These are phyloP conservation scores for Aplysina aerophoba DNA, from an alignment of 37 sponge, comb jelly and placozoan genomes.

Conservation along the genomic window DNA sequence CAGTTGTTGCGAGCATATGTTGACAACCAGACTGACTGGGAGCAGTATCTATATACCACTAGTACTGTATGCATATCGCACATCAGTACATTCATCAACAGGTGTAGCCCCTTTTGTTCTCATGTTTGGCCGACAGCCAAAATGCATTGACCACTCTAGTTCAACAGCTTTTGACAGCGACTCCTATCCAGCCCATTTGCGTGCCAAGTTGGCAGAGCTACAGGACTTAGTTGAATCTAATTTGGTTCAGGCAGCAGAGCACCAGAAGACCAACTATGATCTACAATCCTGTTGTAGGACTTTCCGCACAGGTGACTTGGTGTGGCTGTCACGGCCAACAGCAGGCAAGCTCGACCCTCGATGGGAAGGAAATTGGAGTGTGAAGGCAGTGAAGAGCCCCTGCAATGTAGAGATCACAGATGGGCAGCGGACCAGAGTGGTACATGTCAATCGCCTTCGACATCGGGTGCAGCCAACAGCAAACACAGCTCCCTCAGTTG, in stretches of 20 bases:
- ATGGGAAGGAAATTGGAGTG: conserved; percentile 53
- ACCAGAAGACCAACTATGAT: conserved; percentile 49
- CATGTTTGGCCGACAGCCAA: too few species aligned
- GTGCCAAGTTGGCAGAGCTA: conserved; percentile 35
- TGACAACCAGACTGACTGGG: conserved; percentile 15
- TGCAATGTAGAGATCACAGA: background rate
- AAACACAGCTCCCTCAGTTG: too few species aligned
- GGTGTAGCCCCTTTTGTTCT: background rate
- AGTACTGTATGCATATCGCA: conserved; percentile 43
- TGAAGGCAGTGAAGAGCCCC: conserved; percentile 27
- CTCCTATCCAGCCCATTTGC: too few species aligned
- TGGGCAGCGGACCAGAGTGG: background rate
- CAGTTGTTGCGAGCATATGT: too few species aligned
- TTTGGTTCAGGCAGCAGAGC: background rate
- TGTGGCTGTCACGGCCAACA: conserved; percentile 64
- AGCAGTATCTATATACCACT: background rate
- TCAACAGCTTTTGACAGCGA: background rate
- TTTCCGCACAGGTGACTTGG: too few species aligned
- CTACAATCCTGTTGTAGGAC: too few species aligned
- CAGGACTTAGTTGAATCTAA: conserved; percentile 47
- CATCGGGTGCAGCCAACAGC: conserved; percentile 4
- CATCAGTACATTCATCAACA: conserved; percentile 43
- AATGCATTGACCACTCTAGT: too few species aligned
- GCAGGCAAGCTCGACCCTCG: conserved; percentile 63
- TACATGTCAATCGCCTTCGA: conserved; percentile 14